Evolutionary conservation across 2,888 invertebrate species (phyloP).

Genomic region (Nymphalis c-album): DNA sequence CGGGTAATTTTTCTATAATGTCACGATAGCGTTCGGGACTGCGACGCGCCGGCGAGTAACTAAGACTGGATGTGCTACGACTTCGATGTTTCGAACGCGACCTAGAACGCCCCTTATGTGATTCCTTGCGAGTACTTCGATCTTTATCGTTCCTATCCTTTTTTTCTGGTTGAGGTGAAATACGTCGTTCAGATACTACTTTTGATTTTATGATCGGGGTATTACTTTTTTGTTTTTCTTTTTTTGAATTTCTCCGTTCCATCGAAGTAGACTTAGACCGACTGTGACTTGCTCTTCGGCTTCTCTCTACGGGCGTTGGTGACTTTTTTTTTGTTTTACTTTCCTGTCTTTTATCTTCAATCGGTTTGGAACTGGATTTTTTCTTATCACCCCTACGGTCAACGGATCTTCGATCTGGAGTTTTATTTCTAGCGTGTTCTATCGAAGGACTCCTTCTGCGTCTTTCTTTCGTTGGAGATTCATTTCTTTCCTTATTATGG

Average conservation of each 20-base stretch:
- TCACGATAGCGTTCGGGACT: conserved; percentile 86
- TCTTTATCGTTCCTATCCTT: conserved; percentile 47
- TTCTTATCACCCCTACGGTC: conserved; percentile 54
- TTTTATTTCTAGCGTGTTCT: conserved; percentile 46
- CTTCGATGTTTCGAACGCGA: conserved; percentile 65
- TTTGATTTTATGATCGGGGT: conserved; percentile 53
- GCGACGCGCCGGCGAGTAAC: conserved; percentile 85
- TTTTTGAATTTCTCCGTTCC: conserved; percentile 50
- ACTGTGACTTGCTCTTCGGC: conserved; percentile 44
- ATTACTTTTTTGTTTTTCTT: conserved; percentile 52
- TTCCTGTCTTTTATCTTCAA: conserved; percentile 50
- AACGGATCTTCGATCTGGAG: conserved; percentile 43
- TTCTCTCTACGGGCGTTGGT: conserved; percentile 49
- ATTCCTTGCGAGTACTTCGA: conserved; percentile 47
- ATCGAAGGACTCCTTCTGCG: conserved; percentile 55
- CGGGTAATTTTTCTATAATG: conserved; percentile 81
- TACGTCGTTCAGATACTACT: conserved; percentile 47
- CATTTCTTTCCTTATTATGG: conserved; percentile 50
- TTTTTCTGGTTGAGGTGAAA: conserved; percentile 45
- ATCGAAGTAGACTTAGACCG: conserved; percentile 58
- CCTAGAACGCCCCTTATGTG: conserved; percentile 51
- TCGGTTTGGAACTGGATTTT: conserved; percentile 48
- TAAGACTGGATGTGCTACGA: conserved; percentile 81
- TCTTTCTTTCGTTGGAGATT: conserved; percentile 48
- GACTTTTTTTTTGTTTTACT: conserved; percentile 53